Evolutionary conservation across 2,113 vertebrate species (phyloP), one percentile per base, ranked within the genome.

Genomic region (Brachirus orientalis): DNA sequence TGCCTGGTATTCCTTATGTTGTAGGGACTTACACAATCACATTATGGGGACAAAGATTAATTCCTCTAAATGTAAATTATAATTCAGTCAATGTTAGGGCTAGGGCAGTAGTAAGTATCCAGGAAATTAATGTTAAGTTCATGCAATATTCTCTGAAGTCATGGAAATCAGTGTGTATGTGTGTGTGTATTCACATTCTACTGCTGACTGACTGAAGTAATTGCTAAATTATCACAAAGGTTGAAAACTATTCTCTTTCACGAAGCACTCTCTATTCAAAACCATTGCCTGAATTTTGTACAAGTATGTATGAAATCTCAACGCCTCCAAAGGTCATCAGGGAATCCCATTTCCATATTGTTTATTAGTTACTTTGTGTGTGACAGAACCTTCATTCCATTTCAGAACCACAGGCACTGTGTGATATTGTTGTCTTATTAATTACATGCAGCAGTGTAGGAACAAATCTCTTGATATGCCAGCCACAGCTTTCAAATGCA

Each of bases 391-490:
- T 54, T 58, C 22, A 19, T 64, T 72, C 3, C 4, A 18, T 67
- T 68, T 65, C 22, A 0, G 41, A 70, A 73, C 74, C 74, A 83
- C 37, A 3, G 71, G 74, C 73, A 37, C 54, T 53, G 48, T 4
- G 63, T 52, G 28, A 77, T 83, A 81, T 79, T 73, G 73, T 86
- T 85, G 85, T 83, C 86, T 86, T 88, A 86, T 88, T 89, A 89
- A 89, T 89, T 88, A 88, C 63, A 63, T 83, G 72, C 28, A 38
- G 74, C 79, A 70, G 68, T 22, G 59, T 63, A 62, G 65, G 69
- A 73, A 80, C 78, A 87, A 84, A 79, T 83, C 83, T 87, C 82
- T 65, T 57, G 87, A 69, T 72, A 63, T 65, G 16, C 58, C 79
- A 52, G 63, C 55, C 63, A 18, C 43, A 19, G 20, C 62, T 59